Evolutionary conservation across 2,113 vertebrate species (phyloP).

Genomic region (Merops nubicus): DNA sequence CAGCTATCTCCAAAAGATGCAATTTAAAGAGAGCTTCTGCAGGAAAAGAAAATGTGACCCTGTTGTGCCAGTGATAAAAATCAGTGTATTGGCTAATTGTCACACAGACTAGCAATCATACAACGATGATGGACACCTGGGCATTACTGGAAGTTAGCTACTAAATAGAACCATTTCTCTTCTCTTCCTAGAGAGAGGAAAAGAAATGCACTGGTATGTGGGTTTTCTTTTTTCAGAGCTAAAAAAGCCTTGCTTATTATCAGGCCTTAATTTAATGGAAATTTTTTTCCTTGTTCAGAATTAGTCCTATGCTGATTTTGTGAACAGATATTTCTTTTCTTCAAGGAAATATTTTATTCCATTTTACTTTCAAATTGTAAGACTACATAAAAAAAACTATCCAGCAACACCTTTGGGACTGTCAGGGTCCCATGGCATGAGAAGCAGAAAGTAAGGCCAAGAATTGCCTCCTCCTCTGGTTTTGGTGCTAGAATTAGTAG

Average conservation of each 20-base stretch:
- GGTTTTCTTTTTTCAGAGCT: background rate
- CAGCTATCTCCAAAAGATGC: constrained; percentile 35
- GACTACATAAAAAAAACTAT: background rate
- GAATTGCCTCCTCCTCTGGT: background rate
- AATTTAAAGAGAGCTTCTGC: background rate
- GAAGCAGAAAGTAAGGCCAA: background rate
- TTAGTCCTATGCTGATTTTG: background rate
- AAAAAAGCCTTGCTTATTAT: background rate
- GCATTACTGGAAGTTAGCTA: background rate
- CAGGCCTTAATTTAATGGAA: background rate
- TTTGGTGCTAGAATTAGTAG: background rate
- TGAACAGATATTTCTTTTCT: background rate
- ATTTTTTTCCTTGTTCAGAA: background rate
- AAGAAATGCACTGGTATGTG: background rate
- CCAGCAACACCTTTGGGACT: background rate
- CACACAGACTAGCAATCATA: background rate
- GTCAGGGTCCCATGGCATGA: background rate
- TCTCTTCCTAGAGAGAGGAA: background rate
- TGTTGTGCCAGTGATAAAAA: constrained; percentile 27
- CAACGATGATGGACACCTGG: background rate
- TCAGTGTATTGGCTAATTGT: constrained; percentile 24
- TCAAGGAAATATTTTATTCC: background rate
- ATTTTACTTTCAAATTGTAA: background rate
- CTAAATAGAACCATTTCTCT: background rate
- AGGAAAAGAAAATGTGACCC: constrained; percentile 5